Percentiles rank a stretch among this genome's conserved stretches.
These are phyloP conservation scores for Drosophila kurseongensis DNA, from an alignment of 1,140 invertebrate species.

Conservation along the genomic window DNA sequence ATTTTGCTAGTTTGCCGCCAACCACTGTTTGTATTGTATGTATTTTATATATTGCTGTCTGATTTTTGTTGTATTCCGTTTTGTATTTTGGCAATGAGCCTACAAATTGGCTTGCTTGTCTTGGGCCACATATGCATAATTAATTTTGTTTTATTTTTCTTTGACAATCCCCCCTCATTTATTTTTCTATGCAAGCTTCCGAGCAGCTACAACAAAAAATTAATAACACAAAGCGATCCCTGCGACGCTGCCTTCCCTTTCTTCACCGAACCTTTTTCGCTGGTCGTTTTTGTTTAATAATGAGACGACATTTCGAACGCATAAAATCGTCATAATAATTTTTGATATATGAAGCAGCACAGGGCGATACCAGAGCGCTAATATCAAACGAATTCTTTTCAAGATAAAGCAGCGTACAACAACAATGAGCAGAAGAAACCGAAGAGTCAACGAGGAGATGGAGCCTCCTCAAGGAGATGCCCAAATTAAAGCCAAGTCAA, in stretches of 20 bases:
- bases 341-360: slow-evolving; percentile 84
- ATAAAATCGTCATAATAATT: slow-evolving; percentile 85
- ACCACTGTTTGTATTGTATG: slow-evolving; percentile 1
- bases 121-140: slow-evolving; percentile 63
- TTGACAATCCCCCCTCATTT: slow-evolving; percentile 25
- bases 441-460: slow-evolving; percentile 20
- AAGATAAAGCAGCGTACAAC: slow-evolving; percentile 67
- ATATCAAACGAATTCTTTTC: slow-evolving; percentile 84
- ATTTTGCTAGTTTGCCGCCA: neutral
- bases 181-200: slow-evolving; percentile 52
- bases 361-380: slow-evolving; percentile 72
- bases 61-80: slow-evolving; percentile 20
- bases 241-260: slow-evolving; percentile 19
- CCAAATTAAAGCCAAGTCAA: neutral
- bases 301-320: slow-evolving; percentile 85
- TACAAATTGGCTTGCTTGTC: slow-evolving; percentile 77
- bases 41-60: slow-evolving; percentile 7
- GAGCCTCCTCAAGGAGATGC: slow-evolving; percentile 20
- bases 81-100: slow-evolving; percentile 70
- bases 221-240: slow-evolving; percentile 49
- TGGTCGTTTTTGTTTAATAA: slow-evolving; percentile 83
- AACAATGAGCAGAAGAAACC: slow-evolving; percentile 19
- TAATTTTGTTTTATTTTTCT: slow-evolving; percentile 61
- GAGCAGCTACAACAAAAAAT: slow-evolving; percentile 46
- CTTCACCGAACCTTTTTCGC: slow-evolving; percentile 37